phyloP scores from a whole-genome alignment of 2,888 invertebrate species.

The Pasiphila rectangulata region DNA sequence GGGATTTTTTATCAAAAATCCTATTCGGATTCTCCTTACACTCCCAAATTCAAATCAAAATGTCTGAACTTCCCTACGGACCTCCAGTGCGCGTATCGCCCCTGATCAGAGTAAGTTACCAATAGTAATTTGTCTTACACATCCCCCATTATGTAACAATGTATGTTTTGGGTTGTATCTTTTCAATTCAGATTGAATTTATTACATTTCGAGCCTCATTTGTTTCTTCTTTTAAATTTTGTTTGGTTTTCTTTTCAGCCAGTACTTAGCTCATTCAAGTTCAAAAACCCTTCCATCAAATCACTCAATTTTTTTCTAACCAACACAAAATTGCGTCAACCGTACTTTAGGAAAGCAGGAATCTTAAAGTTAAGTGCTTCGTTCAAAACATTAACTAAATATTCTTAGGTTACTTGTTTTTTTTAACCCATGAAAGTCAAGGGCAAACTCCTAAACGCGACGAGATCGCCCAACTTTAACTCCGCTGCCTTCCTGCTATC shows the following conservation, averaged over 20 bases:
- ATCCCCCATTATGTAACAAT: constrained; percentile 33
- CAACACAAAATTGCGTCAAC: too few relatives aligned
- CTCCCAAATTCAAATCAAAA: constrained; percentile 42
- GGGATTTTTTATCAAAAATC: constrained; percentile 49
- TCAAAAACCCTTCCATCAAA: neutral
- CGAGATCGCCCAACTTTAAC: too few relatives aligned
- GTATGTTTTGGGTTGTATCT: constrained; percentile 42
- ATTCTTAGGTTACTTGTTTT: too few relatives aligned
- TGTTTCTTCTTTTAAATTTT: neutral
- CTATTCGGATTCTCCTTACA: constrained; percentile 45
- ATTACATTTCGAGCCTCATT: neutral
- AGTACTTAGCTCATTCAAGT: constrained; percentile 8
- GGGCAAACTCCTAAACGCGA: too few relatives aligned
- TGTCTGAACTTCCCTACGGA: constrained; percentile 75
- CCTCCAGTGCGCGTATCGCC: constrained; percentile 90
- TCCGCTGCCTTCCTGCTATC: too few relatives aligned
- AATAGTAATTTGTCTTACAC: constrained; percentile 9
- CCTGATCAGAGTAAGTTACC: constrained; percentile 85
- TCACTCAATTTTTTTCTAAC: neutral
- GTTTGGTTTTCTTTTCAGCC: neutral
- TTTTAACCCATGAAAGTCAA: too few relatives aligned
- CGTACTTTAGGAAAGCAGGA: too few relatives aligned
- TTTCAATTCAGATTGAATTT: neutral
- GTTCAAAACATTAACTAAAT: too few relatives aligned
- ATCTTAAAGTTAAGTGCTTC: too few relatives aligned